These are phyloP conservation scores for Stenichneumon culpator DNA, from an alignment of 2,888 invertebrate genomes.

Conservation along the genomic window DNA sequence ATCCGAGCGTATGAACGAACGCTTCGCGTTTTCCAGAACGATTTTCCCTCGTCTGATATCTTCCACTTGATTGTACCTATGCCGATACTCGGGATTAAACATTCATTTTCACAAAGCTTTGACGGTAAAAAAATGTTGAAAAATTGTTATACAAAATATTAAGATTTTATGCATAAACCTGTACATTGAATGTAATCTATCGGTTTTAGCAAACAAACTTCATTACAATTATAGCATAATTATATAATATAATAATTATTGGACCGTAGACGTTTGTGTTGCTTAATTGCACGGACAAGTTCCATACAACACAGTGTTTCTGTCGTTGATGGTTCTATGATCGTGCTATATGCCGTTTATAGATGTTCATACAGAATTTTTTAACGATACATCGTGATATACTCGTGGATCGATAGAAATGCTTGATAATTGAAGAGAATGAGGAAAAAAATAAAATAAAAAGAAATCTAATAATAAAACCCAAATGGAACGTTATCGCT, in stretches of 20 bases:
- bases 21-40: background rate
- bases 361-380: background rate
- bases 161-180: too few relatives aligned
- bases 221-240: background rate
- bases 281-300: background rate
- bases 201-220: too few relatives aligned
- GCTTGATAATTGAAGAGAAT: slow-evolving; percentile 10
- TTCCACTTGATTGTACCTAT: background rate
- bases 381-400: background rate
- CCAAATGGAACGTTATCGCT: slow-evolving; percentile 41
- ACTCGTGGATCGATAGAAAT: background rate
- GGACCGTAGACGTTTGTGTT: background rate
- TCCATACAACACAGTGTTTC: too few relatives aligned
- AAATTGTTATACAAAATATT: background rate
- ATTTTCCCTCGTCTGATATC: background rate
- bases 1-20: slow-evolving; percentile 36
- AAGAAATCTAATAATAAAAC: slow-evolving; percentile 1
- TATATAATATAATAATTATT: background rate
- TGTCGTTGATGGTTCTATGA: too few relatives aligned
- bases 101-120: slow-evolving; percentile 5
- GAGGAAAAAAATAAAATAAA: background rate
- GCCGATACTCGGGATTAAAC: background rate
- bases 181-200: too few relatives aligned
- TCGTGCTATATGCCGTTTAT: background rate
- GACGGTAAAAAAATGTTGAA: background rate